phyloP scores from a whole-genome alignment of 2,888 invertebrate species.

The Apamea sordens region DNA sequence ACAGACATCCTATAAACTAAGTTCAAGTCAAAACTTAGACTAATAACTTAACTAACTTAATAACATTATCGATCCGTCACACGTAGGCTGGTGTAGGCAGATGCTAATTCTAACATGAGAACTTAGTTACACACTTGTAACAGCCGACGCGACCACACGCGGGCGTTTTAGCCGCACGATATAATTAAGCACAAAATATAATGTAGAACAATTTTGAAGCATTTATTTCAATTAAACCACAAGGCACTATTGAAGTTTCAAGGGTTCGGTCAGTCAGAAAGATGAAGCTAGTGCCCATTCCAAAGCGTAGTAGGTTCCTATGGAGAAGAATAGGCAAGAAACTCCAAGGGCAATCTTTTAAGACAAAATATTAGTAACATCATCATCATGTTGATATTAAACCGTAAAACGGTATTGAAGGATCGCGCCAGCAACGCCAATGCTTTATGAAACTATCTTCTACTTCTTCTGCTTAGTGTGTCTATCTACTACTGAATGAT shows the following conservation, averaged over 20 bases:
- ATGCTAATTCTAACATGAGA: constrained; percentile 62
- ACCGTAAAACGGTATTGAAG: not conserved
- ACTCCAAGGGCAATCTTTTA: too few relatives aligned
- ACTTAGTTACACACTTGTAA: constrained; percentile 33
- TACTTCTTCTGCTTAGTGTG: too few relatives aligned
- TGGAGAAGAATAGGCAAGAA: not conserved
- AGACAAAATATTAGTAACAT: too few relatives aligned
- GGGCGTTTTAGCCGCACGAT: not conserved
- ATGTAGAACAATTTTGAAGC: not conserved
- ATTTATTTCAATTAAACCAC: not conserved
- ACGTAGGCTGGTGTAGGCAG: constrained; percentile 65
- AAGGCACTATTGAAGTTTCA: not conserved
- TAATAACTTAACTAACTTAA: constrained; percentile 55
- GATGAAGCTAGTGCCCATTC: not conserved
- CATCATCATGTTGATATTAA: too few relatives aligned
- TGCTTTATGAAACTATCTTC: not conserved
- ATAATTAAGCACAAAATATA: not conserved
- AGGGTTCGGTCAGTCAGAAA: not conserved
- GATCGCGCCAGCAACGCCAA: not conserved
- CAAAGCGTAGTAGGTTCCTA: not conserved
- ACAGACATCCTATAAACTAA: constrained; percentile 16
- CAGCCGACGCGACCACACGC: constrained; percentile 14
- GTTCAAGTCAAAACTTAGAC: constrained; percentile 29
- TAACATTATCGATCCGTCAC: constrained; percentile 45
- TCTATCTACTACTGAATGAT: not conserved